phyloP scores from a whole-genome alignment of 1,140 invertebrate genomes.

The Galleria mellonella region DNA sequence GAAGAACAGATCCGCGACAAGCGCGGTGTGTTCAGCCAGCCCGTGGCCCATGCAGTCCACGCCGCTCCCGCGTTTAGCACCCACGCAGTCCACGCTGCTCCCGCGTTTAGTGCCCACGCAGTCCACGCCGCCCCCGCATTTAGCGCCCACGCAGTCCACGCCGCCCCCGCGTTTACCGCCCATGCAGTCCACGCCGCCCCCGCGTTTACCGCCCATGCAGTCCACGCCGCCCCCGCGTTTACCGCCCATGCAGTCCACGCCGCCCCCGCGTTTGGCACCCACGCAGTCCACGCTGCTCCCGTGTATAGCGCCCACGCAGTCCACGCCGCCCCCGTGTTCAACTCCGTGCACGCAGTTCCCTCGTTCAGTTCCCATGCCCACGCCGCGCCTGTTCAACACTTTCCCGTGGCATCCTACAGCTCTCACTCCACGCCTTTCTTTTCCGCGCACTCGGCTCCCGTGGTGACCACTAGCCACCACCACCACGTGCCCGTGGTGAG shows the following conservation, averaged over 20 bases:
- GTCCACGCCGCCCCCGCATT: constrained; percentile 7
- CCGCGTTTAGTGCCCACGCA: constrained; percentile 2
- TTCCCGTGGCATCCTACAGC: background rate
- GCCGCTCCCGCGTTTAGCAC: background rate
- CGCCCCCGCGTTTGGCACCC: background rate
- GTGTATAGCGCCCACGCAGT: background rate
- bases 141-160: background rate
- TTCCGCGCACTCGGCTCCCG: no score
- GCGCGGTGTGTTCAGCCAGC: constrained; percentile 24
- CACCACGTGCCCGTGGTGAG: background rate
- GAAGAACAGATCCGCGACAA: constrained; percentile 6
- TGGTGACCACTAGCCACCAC: no score
- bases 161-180: constrained; percentile 1
- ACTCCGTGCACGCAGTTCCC: constrained; percentile 3
- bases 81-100: constrained; percentile 1
- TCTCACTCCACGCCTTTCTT: background rate
- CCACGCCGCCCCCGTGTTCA: no score
- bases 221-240: no score
- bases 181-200: background rate
- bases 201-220: no score
- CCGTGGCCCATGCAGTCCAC: constrained; percentile 8
- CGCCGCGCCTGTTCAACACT: background rate
- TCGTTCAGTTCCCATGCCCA: constrained; percentile 1
- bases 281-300: background rate
- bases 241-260: constrained; percentile 6